These are phyloP conservation scores for Meteorus cinctellus DNA, from an alignment of 2,888 invertebrate genomes.

Conservation along the genomic window DNA sequence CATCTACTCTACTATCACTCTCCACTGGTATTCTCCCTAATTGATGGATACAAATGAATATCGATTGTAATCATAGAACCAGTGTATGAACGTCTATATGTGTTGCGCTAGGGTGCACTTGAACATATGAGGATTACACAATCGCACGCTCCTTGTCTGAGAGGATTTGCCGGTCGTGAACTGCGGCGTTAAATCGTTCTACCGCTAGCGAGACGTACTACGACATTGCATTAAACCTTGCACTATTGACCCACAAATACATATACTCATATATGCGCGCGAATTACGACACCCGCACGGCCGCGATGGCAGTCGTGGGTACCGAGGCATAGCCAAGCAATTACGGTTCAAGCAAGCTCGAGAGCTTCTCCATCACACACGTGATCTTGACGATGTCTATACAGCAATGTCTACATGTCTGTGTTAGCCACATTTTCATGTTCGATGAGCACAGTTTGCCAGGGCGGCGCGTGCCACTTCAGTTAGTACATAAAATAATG, in stretches of 20 bases:
- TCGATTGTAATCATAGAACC: neutral
- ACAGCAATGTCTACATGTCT: neutral
- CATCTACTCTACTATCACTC: no score
- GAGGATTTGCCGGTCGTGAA: conserved; percentile 31
- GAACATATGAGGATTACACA: neutral
- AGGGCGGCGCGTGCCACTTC: neutral
- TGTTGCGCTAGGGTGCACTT: neutral
- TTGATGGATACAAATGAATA: neutral
- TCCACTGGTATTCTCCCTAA: no score
- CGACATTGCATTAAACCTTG: conserved; percentile 36
- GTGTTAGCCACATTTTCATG: neutral
- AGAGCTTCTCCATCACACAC: conserved; percentile 22
- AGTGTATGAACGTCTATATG: neutral
- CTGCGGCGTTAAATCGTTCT: conserved; percentile 29
- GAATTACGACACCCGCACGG: conserved; percentile 23
- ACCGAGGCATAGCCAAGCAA: conserved; percentile 32
- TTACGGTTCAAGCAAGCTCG: conserved; percentile 27
- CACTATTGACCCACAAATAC: conserved; percentile 33
- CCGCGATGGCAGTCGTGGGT: conserved; percentile 12
- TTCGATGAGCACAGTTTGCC: neutral
- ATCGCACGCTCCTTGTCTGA: conserved; percentile 3
- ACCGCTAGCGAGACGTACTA: conserved; percentile 20
- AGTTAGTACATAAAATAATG: neutral
- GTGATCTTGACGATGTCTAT: conserved; percentile 1
- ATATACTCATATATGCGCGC: conserved; percentile 12